A percentile compares a stretch with the other conserved stretches of the same genome.
Conservation (phyloP, 1,140 invertebrate species). For the Dendrolimus kikuchii region DNA sequence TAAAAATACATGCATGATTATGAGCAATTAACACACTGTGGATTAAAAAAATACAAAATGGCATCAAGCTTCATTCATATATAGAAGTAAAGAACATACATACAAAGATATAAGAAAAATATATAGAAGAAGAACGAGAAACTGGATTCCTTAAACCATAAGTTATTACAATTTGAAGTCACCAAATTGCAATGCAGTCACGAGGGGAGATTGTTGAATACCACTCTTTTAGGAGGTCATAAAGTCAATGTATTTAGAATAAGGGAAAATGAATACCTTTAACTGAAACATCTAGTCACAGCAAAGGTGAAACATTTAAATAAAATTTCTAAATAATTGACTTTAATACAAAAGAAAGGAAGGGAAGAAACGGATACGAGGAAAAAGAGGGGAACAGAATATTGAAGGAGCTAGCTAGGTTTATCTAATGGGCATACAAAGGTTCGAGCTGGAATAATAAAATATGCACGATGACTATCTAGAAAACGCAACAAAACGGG, state of each 20-base stretch:
- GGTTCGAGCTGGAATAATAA: no score
- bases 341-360: conserved; percentile 34
- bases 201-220: conserved; percentile 70
- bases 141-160: conserved; percentile 67
- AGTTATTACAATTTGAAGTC: conserved; percentile 71
- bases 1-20: no score
- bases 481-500: no score
- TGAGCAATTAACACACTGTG: no score
- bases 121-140: conserved; percentile 59
- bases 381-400: background rate
- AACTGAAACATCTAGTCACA: conserved; percentile 42
- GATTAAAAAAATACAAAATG: conserved; percentile 14
- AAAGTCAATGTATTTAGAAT: conserved; percentile 20
- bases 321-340: conserved; percentile 23
- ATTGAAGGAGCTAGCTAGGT: no score
- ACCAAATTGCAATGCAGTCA: conserved; percentile 73
- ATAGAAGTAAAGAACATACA: background rate
- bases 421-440: no score
- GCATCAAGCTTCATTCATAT: conserved; percentile 26
- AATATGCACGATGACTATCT: no score
- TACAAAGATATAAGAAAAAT: conserved; percentile 28
- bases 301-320: conserved; percentile 40
- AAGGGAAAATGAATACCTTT: conserved; percentile 42
- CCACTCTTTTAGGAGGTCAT: conserved; percentile 40
- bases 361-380: conserved; percentile 12